phyloP scores from a whole-genome alignment of 2,888 invertebrate genomes.

The Yponomeuta plumbellus region DNA sequence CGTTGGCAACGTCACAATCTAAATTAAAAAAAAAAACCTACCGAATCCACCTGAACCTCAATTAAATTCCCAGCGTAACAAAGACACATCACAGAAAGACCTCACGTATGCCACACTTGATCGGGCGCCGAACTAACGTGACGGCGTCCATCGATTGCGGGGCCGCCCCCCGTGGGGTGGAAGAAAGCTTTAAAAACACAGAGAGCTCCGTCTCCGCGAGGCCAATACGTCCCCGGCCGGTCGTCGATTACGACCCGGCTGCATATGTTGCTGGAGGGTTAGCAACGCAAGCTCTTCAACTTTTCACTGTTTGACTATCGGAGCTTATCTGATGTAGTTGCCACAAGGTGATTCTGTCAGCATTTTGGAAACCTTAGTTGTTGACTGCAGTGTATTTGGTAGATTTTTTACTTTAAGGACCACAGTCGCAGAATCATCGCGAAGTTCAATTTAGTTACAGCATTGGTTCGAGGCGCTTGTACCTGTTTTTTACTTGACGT shows the following conservation, averaged over 20 bases:
- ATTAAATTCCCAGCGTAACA: constrained; percentile 30
- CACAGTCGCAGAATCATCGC: too few species aligned
- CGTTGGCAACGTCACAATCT: background rate
- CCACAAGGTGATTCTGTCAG: too few species aligned
- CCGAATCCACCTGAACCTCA: background rate
- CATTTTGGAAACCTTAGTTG: too few species aligned
- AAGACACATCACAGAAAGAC: constrained; percentile 67
- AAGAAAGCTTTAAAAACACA: constrained; percentile 53
- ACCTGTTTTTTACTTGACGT: too few species aligned
- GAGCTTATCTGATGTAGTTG: background rate
- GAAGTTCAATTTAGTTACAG: too few species aligned
- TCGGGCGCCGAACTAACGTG: constrained; percentile 65
- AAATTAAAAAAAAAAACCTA: background rate
- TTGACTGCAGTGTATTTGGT: too few species aligned
- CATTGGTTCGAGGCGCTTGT: too few species aligned
- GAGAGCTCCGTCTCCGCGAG: constrained; percentile 67
- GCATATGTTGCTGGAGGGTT: constrained; percentile 51
- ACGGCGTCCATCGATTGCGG: constrained; percentile 67
- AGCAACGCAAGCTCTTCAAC: constrained; percentile 27
- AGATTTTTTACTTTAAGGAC: too few species aligned
- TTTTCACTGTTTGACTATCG: background rate
- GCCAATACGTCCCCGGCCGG: constrained; percentile 71
- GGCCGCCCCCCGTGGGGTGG: constrained; percentile 21
- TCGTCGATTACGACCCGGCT: constrained; percentile 68
- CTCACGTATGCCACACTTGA: constrained; percentile 68